Evolutionary conservation across 1,140 invertebrate genomes (phyloP).

Genomic region (Tribolium madens): DNA sequence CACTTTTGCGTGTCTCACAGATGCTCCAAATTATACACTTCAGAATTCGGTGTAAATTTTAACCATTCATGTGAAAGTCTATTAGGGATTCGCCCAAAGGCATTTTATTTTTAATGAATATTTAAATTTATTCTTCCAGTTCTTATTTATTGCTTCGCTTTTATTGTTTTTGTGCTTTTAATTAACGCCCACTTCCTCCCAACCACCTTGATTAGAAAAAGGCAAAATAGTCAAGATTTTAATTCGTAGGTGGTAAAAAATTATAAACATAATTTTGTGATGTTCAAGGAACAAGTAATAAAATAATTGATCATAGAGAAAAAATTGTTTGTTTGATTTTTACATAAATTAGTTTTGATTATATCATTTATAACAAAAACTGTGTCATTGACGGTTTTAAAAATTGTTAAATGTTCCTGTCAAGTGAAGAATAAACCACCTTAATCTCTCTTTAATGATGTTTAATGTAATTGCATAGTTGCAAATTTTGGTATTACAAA

Average conservation of each 20-base stretch:
- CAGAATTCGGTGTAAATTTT: background rate
- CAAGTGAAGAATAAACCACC: too few species aligned
- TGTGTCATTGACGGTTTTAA: background rate
- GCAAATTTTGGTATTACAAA: too few species aligned
- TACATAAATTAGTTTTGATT: constrained; percentile 2
- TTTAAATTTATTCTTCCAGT: background rate
- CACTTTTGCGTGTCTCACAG: background rate
- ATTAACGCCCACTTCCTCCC: background rate
- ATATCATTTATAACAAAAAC: constrained; percentile 12
- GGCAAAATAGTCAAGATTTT: background rate
- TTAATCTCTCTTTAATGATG: too few species aligned
- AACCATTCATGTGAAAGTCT: background rate
- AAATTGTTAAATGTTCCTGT: constrained; percentile 1
- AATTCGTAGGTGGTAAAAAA: background rate
- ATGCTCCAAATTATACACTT: background rate
- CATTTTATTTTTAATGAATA: background rate
- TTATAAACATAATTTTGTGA: background rate
- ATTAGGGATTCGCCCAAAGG: background rate
- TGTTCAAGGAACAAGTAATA: background rate
- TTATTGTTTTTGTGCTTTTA: background rate
- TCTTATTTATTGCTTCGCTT: background rate
- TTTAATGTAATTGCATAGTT: too few species aligned
- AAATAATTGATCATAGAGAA: background rate
- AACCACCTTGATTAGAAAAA: background rate
- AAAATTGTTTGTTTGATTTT: constrained; percentile 28